phyloP scores from a whole-genome alignment of 2,113 vertebrate genomes.

The Caranx melampygus region DNA sequence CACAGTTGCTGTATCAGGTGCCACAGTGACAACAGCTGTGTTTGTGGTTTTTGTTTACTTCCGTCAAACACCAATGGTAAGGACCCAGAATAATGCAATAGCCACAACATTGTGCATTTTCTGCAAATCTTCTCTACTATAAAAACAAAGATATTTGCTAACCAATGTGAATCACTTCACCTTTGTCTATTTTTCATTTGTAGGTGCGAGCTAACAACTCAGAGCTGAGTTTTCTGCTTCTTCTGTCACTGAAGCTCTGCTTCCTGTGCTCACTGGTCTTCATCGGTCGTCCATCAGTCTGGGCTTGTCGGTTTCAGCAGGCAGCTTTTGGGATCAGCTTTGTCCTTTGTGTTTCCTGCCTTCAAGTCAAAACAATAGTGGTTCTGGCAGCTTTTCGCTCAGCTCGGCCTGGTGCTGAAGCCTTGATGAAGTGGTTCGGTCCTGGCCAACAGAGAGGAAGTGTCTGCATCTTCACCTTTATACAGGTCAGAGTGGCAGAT shows the following conservation, averaged over 20 bases:
- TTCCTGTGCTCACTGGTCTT: slow-evolving; percentile 84
- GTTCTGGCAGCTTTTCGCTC: slow-evolving; percentile 79
- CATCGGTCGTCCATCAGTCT: slow-evolving; percentile 76
- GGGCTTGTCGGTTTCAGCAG: slow-evolving; percentile 81
- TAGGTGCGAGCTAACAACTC: slow-evolving; percentile 83
- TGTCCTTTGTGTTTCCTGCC: slow-evolving; percentile 80
- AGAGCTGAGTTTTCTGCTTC: slow-evolving; percentile 83
- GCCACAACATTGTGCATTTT: no score
- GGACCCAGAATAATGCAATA: background rate
- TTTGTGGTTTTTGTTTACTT: slow-evolving; percentile 74
- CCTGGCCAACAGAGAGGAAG: slow-evolving; percentile 77
- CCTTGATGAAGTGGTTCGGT: slow-evolving; percentile 78
- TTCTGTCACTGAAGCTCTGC: slow-evolving; percentile 81
- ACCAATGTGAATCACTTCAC: no score
- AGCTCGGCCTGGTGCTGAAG: slow-evolving; percentile 66
- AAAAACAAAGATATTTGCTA: background rate
- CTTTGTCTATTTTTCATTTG: no score
- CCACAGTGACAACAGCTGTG: slow-evolving; percentile 74
- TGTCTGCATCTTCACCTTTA: slow-evolving; percentile 59
- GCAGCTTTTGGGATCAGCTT: slow-evolving; percentile 83
- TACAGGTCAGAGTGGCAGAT: slow-evolving; percentile 40
- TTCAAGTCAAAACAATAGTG: slow-evolving; percentile 82
- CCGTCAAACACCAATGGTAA: slow-evolving; percentile 77
- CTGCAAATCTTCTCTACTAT: no score
- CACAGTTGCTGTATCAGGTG: slow-evolving; percentile 73